Percentiles rank a stretch among this genome's conserved stretches.
phyloP scores from a whole-genome alignment of 2,797 vertebrate species.

The Cossypha caffra region DNA sequence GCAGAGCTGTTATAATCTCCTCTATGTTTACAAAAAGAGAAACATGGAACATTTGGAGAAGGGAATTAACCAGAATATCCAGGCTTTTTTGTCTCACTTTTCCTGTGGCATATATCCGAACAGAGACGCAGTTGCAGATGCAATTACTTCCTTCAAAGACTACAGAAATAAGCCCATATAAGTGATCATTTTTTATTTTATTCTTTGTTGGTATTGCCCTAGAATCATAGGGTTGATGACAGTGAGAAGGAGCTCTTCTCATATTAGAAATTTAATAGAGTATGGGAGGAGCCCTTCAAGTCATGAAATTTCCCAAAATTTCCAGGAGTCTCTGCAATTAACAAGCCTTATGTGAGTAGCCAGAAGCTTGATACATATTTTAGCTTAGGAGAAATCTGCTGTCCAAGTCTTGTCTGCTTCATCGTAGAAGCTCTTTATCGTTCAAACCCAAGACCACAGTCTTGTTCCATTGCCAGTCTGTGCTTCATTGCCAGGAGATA shows the following conservation, averaged over 20 bases:
- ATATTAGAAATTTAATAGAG: background rate
- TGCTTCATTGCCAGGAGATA: constrained; percentile 54
- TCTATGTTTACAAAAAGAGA: background rate
- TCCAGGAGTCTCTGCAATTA: background rate
- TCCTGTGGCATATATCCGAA: background rate
- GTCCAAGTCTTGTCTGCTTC: background rate
- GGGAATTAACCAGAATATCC: background rate
- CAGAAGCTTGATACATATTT: background rate
- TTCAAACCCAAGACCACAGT: constrained; percentile 2
- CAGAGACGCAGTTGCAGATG: background rate
- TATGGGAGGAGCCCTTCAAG: background rate
- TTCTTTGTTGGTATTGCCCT: background rate
- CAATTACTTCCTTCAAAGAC: background rate
- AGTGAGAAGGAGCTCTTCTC: background rate
- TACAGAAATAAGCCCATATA: background rate
- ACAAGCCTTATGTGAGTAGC: background rate
- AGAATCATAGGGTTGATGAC: background rate
- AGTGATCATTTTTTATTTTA: background rate
- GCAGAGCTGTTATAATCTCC: background rate
- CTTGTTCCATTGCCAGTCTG: background rate
- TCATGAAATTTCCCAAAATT: background rate
- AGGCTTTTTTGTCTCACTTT: background rate
- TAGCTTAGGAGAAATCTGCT: background rate
- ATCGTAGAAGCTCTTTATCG: constrained; percentile 8
- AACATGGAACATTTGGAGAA: background rate